Percentiles rank a stretch among this genome's conserved stretches.
Conservation (phyloP, 2,888 invertebrate species). For the Apotomis turbidana region DNA sequence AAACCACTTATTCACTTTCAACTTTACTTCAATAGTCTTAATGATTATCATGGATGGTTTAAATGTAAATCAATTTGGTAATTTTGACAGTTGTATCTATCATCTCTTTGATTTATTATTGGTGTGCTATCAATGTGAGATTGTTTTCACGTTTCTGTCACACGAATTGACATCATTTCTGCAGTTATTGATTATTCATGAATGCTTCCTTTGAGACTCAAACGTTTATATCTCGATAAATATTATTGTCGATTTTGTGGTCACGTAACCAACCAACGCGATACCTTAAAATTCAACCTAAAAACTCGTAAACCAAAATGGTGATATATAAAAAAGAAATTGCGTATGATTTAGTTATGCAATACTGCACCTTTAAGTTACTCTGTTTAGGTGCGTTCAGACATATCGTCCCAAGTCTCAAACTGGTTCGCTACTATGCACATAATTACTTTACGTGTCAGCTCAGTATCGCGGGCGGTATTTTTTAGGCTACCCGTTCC, state of each 20-base stretch:
- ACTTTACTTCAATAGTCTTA: conserved; percentile 31
- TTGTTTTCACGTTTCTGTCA: conserved; percentile 49
- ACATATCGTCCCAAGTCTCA: conserved; percentile 36
- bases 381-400: background rate
- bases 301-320: too few species aligned
- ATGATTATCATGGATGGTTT: background rate
- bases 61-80: conserved; percentile 18
- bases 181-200: conserved; percentile 42
- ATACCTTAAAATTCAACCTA: too few species aligned
- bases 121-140: conserved; percentile 49
- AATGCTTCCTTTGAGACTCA: background rate
- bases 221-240: background rate
- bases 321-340: background rate
- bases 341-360: background rate
- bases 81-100: conserved; percentile 49
- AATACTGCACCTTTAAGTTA: background rate
- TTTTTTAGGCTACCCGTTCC: conserved; percentile 60
- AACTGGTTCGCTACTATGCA: conserved; percentile 54
- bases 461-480: conserved; percentile 63
- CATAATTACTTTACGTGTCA: conserved; percentile 56
- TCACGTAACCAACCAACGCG: too few species aligned
- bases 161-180: conserved; percentile 48
- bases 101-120: conserved; percentile 56
- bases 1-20: conserved; percentile 23
- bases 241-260: background rate